These are phyloP conservation scores for Loripinus fragilis DNA, from an alignment of 2,888 invertebrate genomes.

Conservation along the genomic window DNA sequence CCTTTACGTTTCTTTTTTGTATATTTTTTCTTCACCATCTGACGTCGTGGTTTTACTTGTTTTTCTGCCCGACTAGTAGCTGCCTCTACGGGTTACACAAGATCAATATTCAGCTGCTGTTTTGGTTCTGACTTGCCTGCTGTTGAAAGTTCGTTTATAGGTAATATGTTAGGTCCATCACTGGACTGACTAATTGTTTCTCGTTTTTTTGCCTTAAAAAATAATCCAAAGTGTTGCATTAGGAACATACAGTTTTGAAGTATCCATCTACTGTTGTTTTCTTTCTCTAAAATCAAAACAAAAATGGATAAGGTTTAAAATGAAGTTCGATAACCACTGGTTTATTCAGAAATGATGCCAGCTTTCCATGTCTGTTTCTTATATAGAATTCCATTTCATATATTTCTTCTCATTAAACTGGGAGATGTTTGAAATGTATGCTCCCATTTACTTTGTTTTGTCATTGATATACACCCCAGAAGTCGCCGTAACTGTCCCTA, in stretches of 20 bases:
- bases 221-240: conserved; percentile 5
- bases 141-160: not conserved
- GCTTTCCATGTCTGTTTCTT: not conserved
- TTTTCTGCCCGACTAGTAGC: not conserved
- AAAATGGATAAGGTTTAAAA: conserved; percentile 8
- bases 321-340: not conserved
- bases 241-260: not conserved
- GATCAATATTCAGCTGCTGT: not conserved
- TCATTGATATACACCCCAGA: not conserved
- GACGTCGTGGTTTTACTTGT: not conserved
- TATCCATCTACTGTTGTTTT: not conserved
- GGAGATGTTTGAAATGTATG: not conserved
- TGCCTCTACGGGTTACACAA: not conserved
- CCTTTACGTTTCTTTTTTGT: not conserved
- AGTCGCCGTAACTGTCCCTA: not conserved
- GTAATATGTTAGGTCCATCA: not conserved
- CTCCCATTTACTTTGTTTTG: conserved; percentile 11
- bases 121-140: not conserved
- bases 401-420: not conserved
- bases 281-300: not conserved
- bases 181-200: not conserved
- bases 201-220: conserved; percentile 1
- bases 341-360: not conserved
- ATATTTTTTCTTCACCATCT: not conserved
- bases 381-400: not conserved